These are phyloP conservation scores for Busseola fusca DNA, from an alignment of 2,888 invertebrate species.

Conservation along the genomic window DNA sequence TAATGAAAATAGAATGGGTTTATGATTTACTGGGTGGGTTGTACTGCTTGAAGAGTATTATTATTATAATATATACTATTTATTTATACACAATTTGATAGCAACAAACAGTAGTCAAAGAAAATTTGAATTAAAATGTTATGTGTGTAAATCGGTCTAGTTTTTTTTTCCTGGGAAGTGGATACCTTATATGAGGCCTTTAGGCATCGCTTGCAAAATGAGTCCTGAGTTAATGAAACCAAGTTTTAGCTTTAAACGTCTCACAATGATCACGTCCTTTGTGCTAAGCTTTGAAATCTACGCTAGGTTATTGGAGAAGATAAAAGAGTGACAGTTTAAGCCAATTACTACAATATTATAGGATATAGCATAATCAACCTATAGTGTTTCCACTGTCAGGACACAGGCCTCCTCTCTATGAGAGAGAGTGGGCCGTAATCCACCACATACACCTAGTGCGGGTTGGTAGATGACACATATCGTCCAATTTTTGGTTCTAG, in stretches of 20 bases:
- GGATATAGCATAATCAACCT: background rate
- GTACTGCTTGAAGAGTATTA: background rate
- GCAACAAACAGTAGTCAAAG: background rate
- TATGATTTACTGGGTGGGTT: background rate
- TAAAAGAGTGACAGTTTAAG: background rate
- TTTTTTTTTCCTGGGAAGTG: background rate
- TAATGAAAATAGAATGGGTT: background rate
- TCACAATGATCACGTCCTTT: background rate
- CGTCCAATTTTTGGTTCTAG: background rate
- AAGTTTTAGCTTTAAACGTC: background rate
- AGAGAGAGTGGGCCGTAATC: background rate
- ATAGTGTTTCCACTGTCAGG: background rate
- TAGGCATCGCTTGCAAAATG: background rate
- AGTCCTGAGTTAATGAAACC: background rate
- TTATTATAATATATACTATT: no score
- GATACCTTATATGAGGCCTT: no score
- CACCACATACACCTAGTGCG: no score
- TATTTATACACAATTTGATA: background rate
- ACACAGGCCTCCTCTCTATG: background rate
- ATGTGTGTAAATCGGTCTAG: no score
- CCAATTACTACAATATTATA: background rate
- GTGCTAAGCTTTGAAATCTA: background rate
- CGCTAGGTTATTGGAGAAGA: background rate
- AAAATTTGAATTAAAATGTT: background rate
- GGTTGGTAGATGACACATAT: no score